phyloP scores from a whole-genome alignment of 2,797 vertebrate species.

The Molossus molossus region DNA sequence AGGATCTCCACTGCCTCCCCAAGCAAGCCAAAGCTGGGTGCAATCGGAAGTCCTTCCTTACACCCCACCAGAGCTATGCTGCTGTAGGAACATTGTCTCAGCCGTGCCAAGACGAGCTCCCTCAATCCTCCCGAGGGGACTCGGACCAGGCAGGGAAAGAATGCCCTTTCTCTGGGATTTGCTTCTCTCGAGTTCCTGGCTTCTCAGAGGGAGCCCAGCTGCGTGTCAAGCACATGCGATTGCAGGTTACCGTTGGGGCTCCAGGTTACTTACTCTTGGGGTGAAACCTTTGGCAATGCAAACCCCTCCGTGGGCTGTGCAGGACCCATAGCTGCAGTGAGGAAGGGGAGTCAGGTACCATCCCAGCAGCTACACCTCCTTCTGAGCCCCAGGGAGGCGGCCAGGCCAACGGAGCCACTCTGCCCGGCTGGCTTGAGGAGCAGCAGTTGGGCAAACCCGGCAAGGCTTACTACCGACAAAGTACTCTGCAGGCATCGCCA shows the following conservation, averaged over 20 bases:
- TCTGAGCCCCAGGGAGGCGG: not conserved
- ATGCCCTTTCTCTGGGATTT: conserved; percentile 3
- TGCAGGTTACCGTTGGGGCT: not conserved
- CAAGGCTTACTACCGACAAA: not conserved
- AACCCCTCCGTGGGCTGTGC: not conserved
- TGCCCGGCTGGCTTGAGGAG: not conserved
- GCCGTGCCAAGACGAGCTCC: not conserved
- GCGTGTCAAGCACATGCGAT: not conserved
- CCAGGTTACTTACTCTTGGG: not conserved
- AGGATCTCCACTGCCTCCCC: not conserved
- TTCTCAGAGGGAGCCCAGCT: not conserved
- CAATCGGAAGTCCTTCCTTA: not conserved
- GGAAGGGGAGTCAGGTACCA: not conserved
- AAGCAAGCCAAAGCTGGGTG: not conserved
- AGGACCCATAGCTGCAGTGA: not conserved
- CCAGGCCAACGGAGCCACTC: not conserved
- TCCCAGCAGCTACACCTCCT: not conserved
- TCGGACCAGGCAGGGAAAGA: not conserved
- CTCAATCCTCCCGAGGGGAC: not conserved
- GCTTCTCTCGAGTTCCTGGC: not conserved
- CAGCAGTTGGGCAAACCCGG: not conserved
- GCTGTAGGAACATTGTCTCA: not conserved
- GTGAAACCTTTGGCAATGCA: not conserved
- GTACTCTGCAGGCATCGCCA: not conserved
- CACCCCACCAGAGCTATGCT: not conserved